phyloP scores from a whole-genome alignment of 2,888 invertebrate genomes.

The Anorthoa munda region DNA sequence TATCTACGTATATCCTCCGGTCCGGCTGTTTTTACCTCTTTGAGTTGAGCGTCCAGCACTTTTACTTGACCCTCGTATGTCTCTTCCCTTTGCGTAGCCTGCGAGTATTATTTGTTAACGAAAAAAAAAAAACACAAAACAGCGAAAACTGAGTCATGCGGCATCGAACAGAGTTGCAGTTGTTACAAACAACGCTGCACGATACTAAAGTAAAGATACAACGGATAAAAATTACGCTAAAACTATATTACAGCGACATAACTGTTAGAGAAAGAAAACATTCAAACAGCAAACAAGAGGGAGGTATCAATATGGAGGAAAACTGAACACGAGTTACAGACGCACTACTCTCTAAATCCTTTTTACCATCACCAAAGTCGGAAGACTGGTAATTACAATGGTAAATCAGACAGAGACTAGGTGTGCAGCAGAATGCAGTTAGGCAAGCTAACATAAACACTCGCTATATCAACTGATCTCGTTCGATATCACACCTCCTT shows the following conservation, averaged over 20 bases:
- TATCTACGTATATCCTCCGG: constrained; percentile 80
- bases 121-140: constrained; percentile 79
- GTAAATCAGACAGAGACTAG: constrained; percentile 76
- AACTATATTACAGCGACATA: constrained; percentile 72
- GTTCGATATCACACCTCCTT: constrained; percentile 96
- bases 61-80: constrained; percentile 97
- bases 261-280: constrained; percentile 75
- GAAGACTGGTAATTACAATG: constrained; percentile 55
- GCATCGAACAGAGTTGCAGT: constrained; percentile 64
- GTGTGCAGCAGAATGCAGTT: constrained; percentile 86
- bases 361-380: constrained; percentile 73
- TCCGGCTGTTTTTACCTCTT: constrained; percentile 94
- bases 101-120: constrained; percentile 89
- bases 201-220: constrained; percentile 69
- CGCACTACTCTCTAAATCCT: constrained; percentile 78
- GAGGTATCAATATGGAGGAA: constrained; percentile 71
- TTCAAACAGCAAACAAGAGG: constrained; percentile 79
- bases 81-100: constrained; percentile 99
- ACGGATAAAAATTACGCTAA: constrained; percentile 66
- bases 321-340: constrained; percentile 77
- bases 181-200: constrained; percentile 70
- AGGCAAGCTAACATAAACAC: constrained; percentile 86
- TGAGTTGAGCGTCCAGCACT: constrained; percentile 96
- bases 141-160: constrained; percentile 84
- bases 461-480: constrained; percentile 81